Evolutionary conservation across 2,888 invertebrate genomes (phyloP), one percentile per base, ranked within the genome.

Genomic region (Cataglyphis albicans): DNA sequence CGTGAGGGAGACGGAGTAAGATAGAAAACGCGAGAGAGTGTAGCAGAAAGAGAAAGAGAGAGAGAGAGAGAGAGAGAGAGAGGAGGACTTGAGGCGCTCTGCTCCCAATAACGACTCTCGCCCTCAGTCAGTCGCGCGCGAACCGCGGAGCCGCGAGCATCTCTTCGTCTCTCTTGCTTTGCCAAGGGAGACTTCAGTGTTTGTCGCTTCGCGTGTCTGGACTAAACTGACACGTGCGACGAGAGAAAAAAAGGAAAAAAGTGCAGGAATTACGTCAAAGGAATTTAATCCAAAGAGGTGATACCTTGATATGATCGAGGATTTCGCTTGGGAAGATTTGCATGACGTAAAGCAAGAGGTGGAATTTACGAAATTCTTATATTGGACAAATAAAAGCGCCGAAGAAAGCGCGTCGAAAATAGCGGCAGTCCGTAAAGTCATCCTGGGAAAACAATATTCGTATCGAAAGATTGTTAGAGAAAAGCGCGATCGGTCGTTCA

Each of bases 111-210:
- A 89, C 89, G 88, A 91, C 90, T 90, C 88, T 90, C 86, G 85
- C 89, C 88, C 89, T 88, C 88, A 89, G 85, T 85, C 93, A 94
- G 94, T 94, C 92, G 93, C 93, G 92, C 93, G 93, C 93, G 91
- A 93, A 91, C 93, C 92, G 92, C 92, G 91, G 92, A 91, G 90
- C 90, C 90, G 93, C 90, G 92, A 92, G 90, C 87, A 92, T 87
- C 82, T 85, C 63, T 83, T 55, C 57, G 82, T 88, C 86, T 84
- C 64, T 84, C 72, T 75, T 25, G 64, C 21, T 78, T 15, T 21
- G 59, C 44, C 44, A 59, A 65, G 35, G 61, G 82, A 76, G 83
- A 82, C 78, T 84, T 32, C 86, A 80, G 84, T 67, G 84, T 78
- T 75, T 74, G 57, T 65, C 63, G 32, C 52, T 82, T 59, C 84